These are phyloP conservation scores for Thereva unica DNA, from an alignment of 2,888 invertebrate species.

Conservation along the genomic window DNA sequence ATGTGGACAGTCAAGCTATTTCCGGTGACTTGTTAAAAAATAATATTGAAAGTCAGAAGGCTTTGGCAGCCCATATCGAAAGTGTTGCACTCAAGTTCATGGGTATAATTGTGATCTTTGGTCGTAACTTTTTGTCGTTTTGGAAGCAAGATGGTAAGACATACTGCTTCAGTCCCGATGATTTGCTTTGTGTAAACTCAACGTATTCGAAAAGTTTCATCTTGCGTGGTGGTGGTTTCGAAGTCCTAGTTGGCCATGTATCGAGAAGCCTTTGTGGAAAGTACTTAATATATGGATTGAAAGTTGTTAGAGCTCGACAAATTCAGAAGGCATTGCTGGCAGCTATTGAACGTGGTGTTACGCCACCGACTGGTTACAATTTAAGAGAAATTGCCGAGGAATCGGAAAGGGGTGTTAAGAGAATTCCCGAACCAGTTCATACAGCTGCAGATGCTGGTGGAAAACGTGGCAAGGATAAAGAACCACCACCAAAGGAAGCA, in stretches of 20 bases:
- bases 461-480: slow-evolving; percentile 2
- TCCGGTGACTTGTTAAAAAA: slow-evolving; percentile 21
- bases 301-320: slow-evolving; percentile 11
- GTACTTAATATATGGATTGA: slow-evolving; percentile 14
- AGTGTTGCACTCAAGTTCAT: slow-evolving; percentile 38
- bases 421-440: too few relatives aligned
- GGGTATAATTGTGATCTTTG: slow-evolving; percentile 39
- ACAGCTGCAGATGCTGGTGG: too few relatives aligned
- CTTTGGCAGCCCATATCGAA: slow-evolving; percentile 25
- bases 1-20: slow-evolving; percentile 37
- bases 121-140: slow-evolving; percentile 40
- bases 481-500: neutral
- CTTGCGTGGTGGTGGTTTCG: too few relatives aligned
- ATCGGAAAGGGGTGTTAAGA: too few relatives aligned
- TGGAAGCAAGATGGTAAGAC: slow-evolving; percentile 41
- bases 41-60: neutral
- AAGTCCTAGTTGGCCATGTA: too few relatives aligned
- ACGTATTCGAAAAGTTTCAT: too few relatives aligned
- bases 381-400: too few relatives aligned
- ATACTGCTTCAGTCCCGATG: slow-evolving; percentile 40
- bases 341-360: too few relatives aligned
- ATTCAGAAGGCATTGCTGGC: neutral
- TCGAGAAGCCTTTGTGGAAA: too few relatives aligned
- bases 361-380: too few relatives aligned
- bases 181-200: slow-evolving; percentile 19